phyloP scores from a whole-genome alignment of 2,797 vertebrate species.

The Margarornis squamiger region DNA sequence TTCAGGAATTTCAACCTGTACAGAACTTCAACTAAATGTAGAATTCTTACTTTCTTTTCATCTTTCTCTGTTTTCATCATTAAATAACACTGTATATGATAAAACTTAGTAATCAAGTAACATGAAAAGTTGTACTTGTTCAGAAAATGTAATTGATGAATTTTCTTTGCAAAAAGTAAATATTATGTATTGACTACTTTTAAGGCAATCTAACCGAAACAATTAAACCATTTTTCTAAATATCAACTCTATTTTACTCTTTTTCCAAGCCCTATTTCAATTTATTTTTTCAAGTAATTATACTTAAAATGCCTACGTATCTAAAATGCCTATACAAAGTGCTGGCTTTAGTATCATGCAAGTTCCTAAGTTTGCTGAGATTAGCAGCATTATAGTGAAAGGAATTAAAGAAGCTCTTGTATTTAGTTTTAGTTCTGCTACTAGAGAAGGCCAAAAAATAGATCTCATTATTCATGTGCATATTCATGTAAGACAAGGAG shows the following conservation, averaged over 20 bases:
- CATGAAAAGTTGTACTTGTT: not conserved
- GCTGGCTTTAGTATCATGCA: not conserved
- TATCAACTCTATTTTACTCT: not conserved
- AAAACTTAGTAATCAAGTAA: not conserved
- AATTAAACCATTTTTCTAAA: not conserved
- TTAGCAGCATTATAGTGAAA: not conserved
- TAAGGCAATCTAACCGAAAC: not conserved
- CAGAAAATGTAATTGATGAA: not conserved
- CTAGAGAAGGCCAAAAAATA: not conserved
- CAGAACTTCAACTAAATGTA: not conserved
- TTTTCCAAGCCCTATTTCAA: not conserved
- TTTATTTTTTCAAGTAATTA: not conserved
- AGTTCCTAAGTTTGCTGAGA: not conserved
- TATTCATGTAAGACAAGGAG: conserved; percentile 10
- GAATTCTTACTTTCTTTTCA: not conserved
- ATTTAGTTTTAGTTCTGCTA: not conserved
- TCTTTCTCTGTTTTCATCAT: not conserved
- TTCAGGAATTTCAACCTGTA: not conserved
- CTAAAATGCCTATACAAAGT: not conserved
- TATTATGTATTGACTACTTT: not conserved
- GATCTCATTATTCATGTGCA: not conserved
- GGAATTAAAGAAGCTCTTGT: not conserved
- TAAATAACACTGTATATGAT: not conserved
- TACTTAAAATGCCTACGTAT: not conserved
- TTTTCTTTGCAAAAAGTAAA: not conserved